Evolutionary conservation across 2,113 vertebrate species (phyloP), one percentile per base, ranked within the genome.

Genomic region (Pedionomus torquatus): DNA sequence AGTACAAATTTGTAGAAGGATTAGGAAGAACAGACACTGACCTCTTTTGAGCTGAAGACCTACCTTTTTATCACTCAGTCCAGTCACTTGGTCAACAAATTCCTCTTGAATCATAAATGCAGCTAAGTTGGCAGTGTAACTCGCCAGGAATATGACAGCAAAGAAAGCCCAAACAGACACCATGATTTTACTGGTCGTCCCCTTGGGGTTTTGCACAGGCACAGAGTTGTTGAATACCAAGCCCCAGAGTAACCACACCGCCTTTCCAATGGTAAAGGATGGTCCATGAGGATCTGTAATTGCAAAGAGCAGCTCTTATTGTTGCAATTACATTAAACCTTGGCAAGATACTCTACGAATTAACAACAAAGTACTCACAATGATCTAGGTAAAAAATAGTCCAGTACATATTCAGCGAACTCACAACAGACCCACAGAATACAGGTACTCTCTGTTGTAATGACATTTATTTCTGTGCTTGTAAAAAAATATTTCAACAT

Each of bases 31-130:
- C 3, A n/a, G 41, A 54, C 39, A 65, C 11, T 37, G 46, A 61
- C 33, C 8, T 41, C 37, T 71, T 48, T 14, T n/a, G 25, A 87
- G 54, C 52, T 64, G 21, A 74, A 76, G 31, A 94, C 75, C 84
- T 97, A 99, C 99, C 99, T 99, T 99, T 85, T 99, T 99, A 97
- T 99, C 99, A 43, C 99, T 99, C 66, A 99, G 99, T 28, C 99
- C 99, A 4, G 99, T 99, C 97, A 99, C 99, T 93, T 99, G 99
- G 97, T 99, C 99, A 20, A 99, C 99, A 96, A 99, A 99, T 92
- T 99, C 99, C 92, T 99, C 99, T 95, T 99, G 99, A 96, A 99
- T 99, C 99, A 99, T 99, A 96, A 99, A 99, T 79, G 99, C 99
- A 37, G 99, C 99, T 98, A 99, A 97, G 96, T 99, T 99, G 97